Evolutionary conservation across 2,113 vertebrate species (phyloP).

Genomic region (Beaufortia kweichowensis): DNA sequence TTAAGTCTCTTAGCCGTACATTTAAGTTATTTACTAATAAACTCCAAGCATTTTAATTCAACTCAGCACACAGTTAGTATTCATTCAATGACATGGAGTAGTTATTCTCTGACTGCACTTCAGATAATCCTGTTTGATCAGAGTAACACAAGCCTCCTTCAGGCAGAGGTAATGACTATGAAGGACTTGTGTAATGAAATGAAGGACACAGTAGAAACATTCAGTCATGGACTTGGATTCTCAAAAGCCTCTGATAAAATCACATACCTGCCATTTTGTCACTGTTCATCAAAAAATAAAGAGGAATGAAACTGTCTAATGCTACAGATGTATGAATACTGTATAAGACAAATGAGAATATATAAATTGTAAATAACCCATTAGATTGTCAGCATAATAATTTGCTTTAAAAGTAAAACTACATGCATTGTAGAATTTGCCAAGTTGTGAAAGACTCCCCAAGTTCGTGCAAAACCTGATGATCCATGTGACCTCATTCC

Average conservation of each 20-base stretch:
- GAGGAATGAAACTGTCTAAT: not conserved
- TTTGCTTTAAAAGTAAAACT: too few relatives aligned
- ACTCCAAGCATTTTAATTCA: conserved; percentile 12
- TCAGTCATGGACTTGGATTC: conserved; percentile 26
- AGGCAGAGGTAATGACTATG: conserved; percentile 43
- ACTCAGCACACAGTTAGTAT: conserved; percentile 25
- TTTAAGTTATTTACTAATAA: conserved; percentile 11
- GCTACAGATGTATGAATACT: not conserved
- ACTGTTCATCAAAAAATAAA: not conserved
- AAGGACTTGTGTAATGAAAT: conserved; percentile 44
- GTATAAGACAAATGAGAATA: not conserved
- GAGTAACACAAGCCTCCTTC: conserved; percentile 1
- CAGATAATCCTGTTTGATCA: conserved; percentile 2
- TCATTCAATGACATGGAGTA: conserved; percentile 27
- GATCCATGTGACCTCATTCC: too few relatives aligned
- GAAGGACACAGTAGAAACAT: conserved; percentile 26
- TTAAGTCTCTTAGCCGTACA: not conserved
- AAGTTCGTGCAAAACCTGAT: too few relatives aligned
- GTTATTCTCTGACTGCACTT: conserved; percentile 32
- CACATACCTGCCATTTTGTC: not conserved
- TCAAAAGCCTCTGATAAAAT: conserved; percentile 11
- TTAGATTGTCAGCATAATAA: too few relatives aligned
- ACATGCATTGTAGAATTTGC: too few relatives aligned
- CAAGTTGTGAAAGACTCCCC: too few relatives aligned
- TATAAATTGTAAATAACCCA: too few relatives aligned